Base-by-base conservation (phyloP, 2,888 invertebrate genomes). In the Rhopalosiphum nymphaeae region DNA sequence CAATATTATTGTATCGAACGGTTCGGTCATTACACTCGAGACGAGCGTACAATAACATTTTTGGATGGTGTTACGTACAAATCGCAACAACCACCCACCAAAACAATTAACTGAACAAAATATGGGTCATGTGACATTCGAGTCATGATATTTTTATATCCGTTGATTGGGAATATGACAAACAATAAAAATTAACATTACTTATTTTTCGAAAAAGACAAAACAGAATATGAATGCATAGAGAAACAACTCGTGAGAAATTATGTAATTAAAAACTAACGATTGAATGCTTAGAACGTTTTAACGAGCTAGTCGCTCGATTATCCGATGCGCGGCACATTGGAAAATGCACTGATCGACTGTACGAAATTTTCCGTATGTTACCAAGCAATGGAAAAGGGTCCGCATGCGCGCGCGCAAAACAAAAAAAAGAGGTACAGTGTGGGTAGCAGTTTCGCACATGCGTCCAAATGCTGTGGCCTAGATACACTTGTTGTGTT, bases 401-500 rank as follows among this genome's bases (percentile, higher is more conserved):
- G 67, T 42, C 53, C 29, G 91, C 61, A 29, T 36, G 61, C 87
- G 87, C 46, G 92, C 61, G 36, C 92, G 67, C 42, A 67, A 46
- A 78, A 49, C 78, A 42, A 56, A 78, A 90, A n/a, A 42, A 91
- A 16, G 36, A 91, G 53, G 42, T 42, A 21, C 85, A 7, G 91
- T 44, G 86, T 36, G 86, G 57, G 85, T 46, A 53, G 29, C 36
- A 44, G 36, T n/a, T 21, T 25, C 86, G 94, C 94, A 91, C 94
- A 91, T 94, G 94, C 94, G 94, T 94, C 57, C 85, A 49, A 91
- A 85, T 78, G 94, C 46, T 57, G 29, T 91, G 94, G 90, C 90
- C 90, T 86, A 91, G 49, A 53, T 94, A 94, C 94, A 94, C 94
- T 94, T 91, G 90, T 94, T 94, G 86, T 92, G 88, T 49, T 56